These are phyloP conservation scores for Campoplex nolae DNA, from an alignment of 2,888 invertebrate species.

Conservation along the genomic window DNA sequence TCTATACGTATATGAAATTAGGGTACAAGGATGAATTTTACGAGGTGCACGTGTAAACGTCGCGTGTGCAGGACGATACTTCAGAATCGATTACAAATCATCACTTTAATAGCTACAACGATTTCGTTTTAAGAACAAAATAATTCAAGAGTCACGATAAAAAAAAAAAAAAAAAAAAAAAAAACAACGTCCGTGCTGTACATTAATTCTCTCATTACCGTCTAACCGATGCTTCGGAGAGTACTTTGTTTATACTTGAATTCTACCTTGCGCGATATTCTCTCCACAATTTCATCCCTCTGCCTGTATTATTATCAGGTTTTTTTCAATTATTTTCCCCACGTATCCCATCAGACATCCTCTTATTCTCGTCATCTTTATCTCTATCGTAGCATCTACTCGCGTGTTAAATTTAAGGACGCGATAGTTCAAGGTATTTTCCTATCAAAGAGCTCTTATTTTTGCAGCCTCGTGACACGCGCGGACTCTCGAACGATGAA, in stretches of 20 bases:
- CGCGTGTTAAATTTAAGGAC: conserved; percentile 39
- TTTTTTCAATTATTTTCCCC: background rate
- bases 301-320: background rate
- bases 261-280: background rate
- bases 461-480: conserved; percentile 15
- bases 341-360: background rate
- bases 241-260: background rate
- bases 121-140: conserved; percentile 27
- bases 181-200: too few relatives aligned
- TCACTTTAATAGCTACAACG: conserved; percentile 30
- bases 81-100: conserved; percentile 54
- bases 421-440: conserved; percentile 39
- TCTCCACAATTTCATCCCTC: background rate
- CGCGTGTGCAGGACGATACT: conserved; percentile 48
- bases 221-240: background rate
- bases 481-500: background rate
- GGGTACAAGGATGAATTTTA: conserved; percentile 52
- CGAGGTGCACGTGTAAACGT: conserved; percentile 56
- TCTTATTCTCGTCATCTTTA: conserved; percentile 10
- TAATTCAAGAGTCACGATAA: conserved; percentile 21
- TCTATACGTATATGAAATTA: background rate
- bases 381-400: conserved; percentile 24
- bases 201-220: background rate
- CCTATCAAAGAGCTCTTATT: conserved; percentile 33
- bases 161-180: background rate